Base-by-base conservation (phyloP, 2,797 vertebrate genomes). In the Monodelphis domestica region DNA sequence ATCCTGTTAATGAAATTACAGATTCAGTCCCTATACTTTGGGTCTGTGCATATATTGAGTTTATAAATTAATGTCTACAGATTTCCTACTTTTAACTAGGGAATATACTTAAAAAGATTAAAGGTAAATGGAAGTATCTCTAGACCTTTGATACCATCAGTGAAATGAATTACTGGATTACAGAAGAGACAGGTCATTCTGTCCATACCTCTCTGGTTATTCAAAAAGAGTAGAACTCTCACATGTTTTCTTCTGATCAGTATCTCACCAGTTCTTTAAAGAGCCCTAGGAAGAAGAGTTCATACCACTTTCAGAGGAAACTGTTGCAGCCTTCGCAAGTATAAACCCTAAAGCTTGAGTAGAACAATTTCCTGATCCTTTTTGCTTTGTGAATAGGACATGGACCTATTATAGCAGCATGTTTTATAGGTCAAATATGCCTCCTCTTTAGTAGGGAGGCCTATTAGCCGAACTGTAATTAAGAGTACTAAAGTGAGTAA, bases 221-320 rank as follows among this genome's bases (percentile, higher is more conserved):
- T 84, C 57, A 50, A n/a, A 57, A 57, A 12, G 9, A 45, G 21
- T 45, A 78, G 17, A 38, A 45, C 30, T 33, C n/a, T 10, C 56
- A 33, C 26, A 63, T 5, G 50, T 5, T 89, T 59, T 52, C 70
- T 87, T 92, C 56, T 87, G 91, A 95, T 54, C 30, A 3, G 0
- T 54, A 93, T 95, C 56, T 95, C 57, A 92, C 38, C 53, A 88
- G 92, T 96, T 95, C 54, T 96, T 93, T 52, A 45, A 91, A 92
- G 92, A 63, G 45, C 84, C 88, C 92, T 90, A 87, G 90, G 87
- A 90, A 84, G 92, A 24, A 90, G 56, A 53, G 89, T 89, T 88
- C 51, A 63, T 3, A 78, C 38, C 57, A 33, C 52, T 57, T 52
- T 56, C n/a, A 33, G 78, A 88, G 59, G 94, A 92, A 91, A 10